A percentile compares a stretch with the other conserved stretches of the same genome.
These are phyloP conservation scores for Fulica atra DNA, from an alignment of 2,113 vertebrate species.

Conservation along the genomic window DNA sequence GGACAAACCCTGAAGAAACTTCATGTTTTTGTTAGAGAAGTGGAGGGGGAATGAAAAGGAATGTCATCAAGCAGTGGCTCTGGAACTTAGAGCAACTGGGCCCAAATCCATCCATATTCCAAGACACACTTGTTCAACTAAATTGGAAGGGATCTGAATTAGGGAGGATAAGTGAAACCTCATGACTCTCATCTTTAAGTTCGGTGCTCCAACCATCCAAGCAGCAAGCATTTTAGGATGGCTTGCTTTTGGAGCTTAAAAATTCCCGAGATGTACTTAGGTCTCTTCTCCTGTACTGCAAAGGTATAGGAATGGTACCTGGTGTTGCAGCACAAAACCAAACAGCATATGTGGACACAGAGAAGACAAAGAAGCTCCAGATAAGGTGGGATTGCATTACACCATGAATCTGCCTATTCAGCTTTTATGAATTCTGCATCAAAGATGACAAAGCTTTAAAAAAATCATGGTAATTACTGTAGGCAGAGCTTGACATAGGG, in stretches of 20 bases:
- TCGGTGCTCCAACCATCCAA: neutral
- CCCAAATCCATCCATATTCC: neutral
- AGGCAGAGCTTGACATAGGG: neutral
- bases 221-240: neutral
- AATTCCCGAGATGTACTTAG: neutral
- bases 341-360: neutral
- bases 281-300: neutral
- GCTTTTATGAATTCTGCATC: neutral
- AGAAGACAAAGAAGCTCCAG: neutral
- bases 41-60: neutral
- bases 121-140: neutral
- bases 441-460: neutral
- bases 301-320: neutral
- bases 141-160: neutral
- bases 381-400: neutral
- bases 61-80: neutral
- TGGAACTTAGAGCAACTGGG: neutral
- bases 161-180: neutral
- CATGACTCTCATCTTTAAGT: accelerated
- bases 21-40: neutral
- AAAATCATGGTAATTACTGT: neutral
- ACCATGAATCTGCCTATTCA: neutral
- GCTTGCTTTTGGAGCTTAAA: neutral
- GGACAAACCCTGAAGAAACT: neutral
- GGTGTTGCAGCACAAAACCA: neutral